phyloP scores from a whole-genome alignment of 2,888 invertebrate genomes.

The Stegophylla sp. region DNA sequence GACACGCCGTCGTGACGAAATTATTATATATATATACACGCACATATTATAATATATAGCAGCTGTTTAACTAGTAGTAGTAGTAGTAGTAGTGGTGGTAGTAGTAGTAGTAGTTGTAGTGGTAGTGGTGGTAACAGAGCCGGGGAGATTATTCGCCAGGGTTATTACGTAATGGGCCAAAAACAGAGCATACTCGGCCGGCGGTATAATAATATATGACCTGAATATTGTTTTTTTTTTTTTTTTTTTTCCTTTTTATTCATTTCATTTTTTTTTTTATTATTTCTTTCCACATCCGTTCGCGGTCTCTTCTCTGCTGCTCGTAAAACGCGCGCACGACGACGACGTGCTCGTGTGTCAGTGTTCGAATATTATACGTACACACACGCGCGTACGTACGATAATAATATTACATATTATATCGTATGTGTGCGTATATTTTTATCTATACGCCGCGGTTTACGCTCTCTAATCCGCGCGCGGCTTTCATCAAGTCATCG shows the following conservation, averaged over 20 bases:
- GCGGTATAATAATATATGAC: not conserved
- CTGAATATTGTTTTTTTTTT: constrained; percentile 9
- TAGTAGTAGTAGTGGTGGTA: not conserved
- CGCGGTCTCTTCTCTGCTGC: not conserved
- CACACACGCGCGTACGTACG: too few species aligned
- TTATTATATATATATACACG: not conserved
- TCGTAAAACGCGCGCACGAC: not conserved
- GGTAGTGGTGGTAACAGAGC: not conserved
- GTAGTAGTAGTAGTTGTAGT: not conserved
- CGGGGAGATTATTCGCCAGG: constrained; percentile 15
- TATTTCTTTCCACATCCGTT: too few species aligned
- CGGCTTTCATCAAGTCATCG: not conserved
- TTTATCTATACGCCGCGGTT: too few species aligned
- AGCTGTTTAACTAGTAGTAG: too few species aligned
- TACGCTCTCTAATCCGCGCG: not conserved
- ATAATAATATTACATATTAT: too few species aligned
- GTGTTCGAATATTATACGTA: too few species aligned
- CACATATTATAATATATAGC: too few species aligned
- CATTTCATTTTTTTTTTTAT: not conserved
- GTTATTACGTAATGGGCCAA: constrained; percentile 30
- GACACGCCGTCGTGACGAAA: constrained; percentile 20
- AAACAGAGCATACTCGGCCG: constrained; percentile 3
- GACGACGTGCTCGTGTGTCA: not conserved
- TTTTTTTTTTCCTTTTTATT: not conserved
- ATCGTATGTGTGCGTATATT: too few species aligned